These are phyloP conservation scores for Drosophila paracracens DNA, from an alignment of 2,888 invertebrate species.

Conservation along the genomic window DNA sequence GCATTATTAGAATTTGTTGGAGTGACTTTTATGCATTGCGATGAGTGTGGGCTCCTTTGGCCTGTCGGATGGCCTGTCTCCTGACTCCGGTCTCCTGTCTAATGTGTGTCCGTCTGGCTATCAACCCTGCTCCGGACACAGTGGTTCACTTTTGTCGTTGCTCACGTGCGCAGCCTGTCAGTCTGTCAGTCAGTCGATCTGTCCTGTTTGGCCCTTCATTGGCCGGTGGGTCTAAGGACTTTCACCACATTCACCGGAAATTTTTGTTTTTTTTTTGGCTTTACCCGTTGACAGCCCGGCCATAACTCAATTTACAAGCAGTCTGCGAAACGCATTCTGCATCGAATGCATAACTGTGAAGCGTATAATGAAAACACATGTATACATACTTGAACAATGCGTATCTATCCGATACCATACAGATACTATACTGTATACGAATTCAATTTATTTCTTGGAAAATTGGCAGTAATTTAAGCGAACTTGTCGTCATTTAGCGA, in stretches of 20 bases:
- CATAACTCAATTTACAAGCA: conserved; percentile 59
- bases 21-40: conserved; percentile 47
- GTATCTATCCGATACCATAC: neutral
- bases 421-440: conserved; percentile 2
- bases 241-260: conserved; percentile 1
- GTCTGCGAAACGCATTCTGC: conserved; percentile 17
- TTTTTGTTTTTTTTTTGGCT: conserved; percentile 24
- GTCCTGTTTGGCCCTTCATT: conserved; percentile 13
- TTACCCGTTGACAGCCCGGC: conserved; percentile 13
- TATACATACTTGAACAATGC: neutral
- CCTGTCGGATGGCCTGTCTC: conserved; percentile 19
- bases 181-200: conserved; percentile 13
- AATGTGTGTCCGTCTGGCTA: conserved; percentile 21
- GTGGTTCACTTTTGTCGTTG: conserved; percentile 26
- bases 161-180: conserved; percentile 28
- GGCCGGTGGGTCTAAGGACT: conserved; percentile 16
- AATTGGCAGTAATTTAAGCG: conserved; percentile 48
- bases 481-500: conserved; percentile 63
- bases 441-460: conserved; percentile 27
- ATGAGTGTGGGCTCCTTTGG: conserved; percentile 18
- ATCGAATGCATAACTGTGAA: conserved; percentile 15
- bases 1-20: conserved; percentile 61
- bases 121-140: conserved; percentile 41
- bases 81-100: conserved; percentile 18
- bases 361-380: conserved; percentile 1